Conservation (phyloP, 2,797 vertebrate genomes). For the Acrocephalus scirpaceus region DNA sequence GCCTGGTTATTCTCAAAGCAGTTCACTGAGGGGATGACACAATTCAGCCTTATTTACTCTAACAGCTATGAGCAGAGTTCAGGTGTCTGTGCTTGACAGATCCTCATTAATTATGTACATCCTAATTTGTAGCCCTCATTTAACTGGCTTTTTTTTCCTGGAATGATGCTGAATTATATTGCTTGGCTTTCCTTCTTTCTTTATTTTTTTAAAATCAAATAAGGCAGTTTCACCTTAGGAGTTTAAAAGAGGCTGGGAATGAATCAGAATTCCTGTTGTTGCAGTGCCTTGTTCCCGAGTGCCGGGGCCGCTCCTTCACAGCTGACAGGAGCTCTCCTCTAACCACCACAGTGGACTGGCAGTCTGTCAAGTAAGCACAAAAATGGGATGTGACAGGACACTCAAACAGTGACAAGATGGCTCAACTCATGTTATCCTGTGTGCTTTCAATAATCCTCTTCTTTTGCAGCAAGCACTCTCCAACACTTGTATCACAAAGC, state of each 20-base stretch:
- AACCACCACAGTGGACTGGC: conserved; percentile 94
- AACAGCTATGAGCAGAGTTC: background rate
- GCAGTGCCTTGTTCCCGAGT: conserved; percentile 86
- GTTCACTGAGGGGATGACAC: background rate
- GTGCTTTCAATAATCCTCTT: background rate
- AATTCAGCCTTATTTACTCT: background rate
- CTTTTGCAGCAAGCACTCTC: background rate
- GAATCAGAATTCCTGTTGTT: conserved; percentile 3
- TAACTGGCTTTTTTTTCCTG: background rate
- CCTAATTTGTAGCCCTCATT: background rate
- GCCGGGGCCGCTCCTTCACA: conserved; percentile 86
- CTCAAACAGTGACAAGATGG: background rate
- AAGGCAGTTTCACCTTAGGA: background rate
- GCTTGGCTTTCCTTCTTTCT: background rate
- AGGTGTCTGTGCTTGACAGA: background rate
- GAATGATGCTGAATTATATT: background rate
- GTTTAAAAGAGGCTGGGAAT: background rate
- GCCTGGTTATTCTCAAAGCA: background rate
- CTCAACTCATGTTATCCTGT: fast-evolving
- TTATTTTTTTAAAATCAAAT: background rate
- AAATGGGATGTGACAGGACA: background rate
- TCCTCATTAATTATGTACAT: background rate
- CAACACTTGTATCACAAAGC: background rate
- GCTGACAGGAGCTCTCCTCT: conserved; percentile 86
- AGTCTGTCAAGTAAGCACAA: conserved; percentile 90